phyloP scores from a whole-genome alignment of 2,797 vertebrate genomes.

The Naso thynnoides region DNA sequence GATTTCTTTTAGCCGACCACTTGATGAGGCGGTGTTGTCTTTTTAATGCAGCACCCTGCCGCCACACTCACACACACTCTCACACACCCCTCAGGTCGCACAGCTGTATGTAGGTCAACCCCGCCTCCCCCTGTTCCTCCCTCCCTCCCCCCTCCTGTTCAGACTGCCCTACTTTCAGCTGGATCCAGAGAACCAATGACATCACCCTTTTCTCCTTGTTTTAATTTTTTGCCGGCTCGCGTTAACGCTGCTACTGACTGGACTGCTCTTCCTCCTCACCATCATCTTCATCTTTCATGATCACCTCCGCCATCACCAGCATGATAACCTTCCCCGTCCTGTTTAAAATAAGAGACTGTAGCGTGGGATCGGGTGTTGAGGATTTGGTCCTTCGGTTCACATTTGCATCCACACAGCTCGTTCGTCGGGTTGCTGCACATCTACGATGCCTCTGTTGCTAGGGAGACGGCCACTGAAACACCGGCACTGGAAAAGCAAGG shows the following conservation, averaged over 20 bases:
- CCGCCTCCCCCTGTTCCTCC: constrained; percentile 43
- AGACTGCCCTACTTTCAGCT: constrained; percentile 86
- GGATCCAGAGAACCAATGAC: constrained; percentile 80
- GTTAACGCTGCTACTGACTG: constrained; percentile 29
- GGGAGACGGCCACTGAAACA: constrained; percentile 59
- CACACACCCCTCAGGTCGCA: constrained; percentile 75
- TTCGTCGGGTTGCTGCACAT: constrained; percentile 52
- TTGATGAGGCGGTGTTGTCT: constrained; percentile 70
- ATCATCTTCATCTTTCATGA: constrained; percentile 44
- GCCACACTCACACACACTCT: constrained; percentile 35
- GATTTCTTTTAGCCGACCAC: constrained; percentile 61
- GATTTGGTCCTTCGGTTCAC: constrained; percentile 41
- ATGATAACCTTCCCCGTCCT: constrained; percentile 13
- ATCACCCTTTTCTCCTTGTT: constrained; percentile 70
- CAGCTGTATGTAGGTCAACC: constrained; percentile 85
- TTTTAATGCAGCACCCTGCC: constrained; percentile 56
- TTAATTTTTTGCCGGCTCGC: constrained; percentile 42
- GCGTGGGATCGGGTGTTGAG: constrained; percentile 40
- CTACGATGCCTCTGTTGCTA: constrained; percentile 71
- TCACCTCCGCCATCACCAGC: constrained; percentile 36
- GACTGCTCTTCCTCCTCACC: constrained; percentile 35
- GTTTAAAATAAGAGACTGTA: constrained; percentile 59
- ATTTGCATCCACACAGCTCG: constrained; percentile 63
- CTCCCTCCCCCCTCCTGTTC: constrained; percentile 61
- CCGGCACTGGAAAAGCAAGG: constrained; percentile 17